Evolutionary conservation across 1,140 invertebrate species (phyloP).

Genomic region (Pseudomyrmex pallidus): DNA sequence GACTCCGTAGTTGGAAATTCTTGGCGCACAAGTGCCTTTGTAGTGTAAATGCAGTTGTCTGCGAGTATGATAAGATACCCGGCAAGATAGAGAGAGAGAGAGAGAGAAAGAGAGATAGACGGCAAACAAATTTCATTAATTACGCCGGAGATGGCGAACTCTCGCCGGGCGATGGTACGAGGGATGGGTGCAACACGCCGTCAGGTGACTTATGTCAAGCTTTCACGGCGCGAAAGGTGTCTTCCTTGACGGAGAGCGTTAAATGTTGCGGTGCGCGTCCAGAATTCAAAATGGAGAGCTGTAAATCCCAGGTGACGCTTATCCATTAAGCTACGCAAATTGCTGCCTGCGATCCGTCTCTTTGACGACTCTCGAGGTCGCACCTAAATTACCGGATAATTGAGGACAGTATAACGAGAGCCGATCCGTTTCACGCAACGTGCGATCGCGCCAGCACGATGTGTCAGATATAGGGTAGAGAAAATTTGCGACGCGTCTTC

Average conservation of each 20-base stretch:
- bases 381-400: conserved; percentile 43
- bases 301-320: conserved; percentile 32
- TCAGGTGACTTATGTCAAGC: conserved; percentile 26
- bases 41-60: conserved; percentile 16
- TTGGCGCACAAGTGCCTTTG: neutral
- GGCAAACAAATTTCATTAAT: conserved; percentile 54
- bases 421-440: conserved; percentile 1
- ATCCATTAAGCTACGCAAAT: conserved; percentile 50
- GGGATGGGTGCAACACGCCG: neutral
- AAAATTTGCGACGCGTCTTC: neutral
- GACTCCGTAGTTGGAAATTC: neutral
- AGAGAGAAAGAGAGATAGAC: neutral
- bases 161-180: neutral
- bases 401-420: conserved; percentile 8
- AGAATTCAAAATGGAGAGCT: conserved; percentile 38
- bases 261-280: conserved; percentile 17
- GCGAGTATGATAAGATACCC: conserved; percentile 8
- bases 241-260: conserved; percentile 22
- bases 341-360: conserved; percentile 27
- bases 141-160: conserved; percentile 13
- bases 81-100: neutral
- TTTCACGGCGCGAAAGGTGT: neutral
- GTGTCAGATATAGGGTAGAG: neutral
- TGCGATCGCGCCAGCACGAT: neutral
- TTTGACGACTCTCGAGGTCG: neutral